phyloP scores from a whole-genome alignment of 2,797 vertebrate genomes.

The Centroberyx gerrardi region DNA sequence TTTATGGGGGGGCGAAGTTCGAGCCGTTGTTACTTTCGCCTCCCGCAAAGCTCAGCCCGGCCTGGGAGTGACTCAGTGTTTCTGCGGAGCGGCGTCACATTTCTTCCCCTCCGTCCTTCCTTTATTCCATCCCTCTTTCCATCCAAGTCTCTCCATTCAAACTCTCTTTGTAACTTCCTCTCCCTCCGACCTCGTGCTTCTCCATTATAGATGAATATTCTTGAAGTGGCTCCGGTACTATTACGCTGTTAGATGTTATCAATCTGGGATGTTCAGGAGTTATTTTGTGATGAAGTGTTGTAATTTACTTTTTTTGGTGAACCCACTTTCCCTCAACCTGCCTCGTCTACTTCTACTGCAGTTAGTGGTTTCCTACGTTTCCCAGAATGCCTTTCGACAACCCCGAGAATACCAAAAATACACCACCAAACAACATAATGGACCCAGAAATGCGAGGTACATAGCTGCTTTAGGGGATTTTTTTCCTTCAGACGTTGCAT shows the following conservation, averaged over 20 bases:
- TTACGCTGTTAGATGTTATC: no score
- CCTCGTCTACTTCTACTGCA: conserved; percentile 25
- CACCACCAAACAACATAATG: no score
- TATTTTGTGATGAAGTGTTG: no score
- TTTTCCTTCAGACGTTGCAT: no score
- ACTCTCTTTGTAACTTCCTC: conserved; percentile 23
- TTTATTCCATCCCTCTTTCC: conserved; percentile 44
- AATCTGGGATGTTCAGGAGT: no score
- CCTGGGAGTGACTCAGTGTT: conserved; percentile 57
- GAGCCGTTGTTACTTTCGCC: conserved; percentile 27
- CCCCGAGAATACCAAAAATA: no score
- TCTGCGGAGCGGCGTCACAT: conserved; percentile 40
- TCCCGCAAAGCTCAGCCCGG: conserved; percentile 37
- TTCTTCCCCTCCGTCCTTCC: conserved; percentile 19
- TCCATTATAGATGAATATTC: no score
- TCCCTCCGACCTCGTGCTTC: background rate
- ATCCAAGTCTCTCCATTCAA: conserved; percentile 39
- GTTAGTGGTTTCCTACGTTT: no score
- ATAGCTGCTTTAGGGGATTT: no score
- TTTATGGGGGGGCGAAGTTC: conserved; percentile 28
- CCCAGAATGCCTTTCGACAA: conserved; percentile 8
- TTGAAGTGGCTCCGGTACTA: no score
- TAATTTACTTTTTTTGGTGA: no score
- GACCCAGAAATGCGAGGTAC: no score
- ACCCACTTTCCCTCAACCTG: background rate